Base-by-base conservation (phyloP, 2,113 vertebrate species). In the Neolamprologus toae region DNA sequence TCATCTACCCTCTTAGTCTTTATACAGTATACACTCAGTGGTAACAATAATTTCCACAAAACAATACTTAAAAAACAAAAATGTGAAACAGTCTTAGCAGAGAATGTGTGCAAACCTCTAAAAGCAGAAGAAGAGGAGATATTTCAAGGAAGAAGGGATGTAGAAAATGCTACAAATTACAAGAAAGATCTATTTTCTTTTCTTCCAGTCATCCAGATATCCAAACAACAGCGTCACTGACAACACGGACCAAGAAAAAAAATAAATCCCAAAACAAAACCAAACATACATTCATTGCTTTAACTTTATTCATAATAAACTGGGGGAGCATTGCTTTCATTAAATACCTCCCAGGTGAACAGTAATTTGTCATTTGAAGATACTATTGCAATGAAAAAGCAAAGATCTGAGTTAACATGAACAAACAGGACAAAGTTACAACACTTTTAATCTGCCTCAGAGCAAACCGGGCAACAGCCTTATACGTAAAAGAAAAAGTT, bases 401-500 rank as follows among this genome's bases (percentile, higher is more conserved):
- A 81, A 8, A 33, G 14, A 59, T 42, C 42, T 0, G 5, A 76
- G 13, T 28, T 4, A 9, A 57, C 92, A 94, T 93, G 93, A 95
- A 94, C 90, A 88, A 86, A 89, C 84, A 81, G 33, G 19, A 84
- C 54, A 47, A 93, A 93, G 92, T 93, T 94, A 92, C 92, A 81
- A 88, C 53, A 87, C 53, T 86, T 81, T 19, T 80, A 86, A 88
- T 76, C 28, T 31, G 17, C 7, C 68, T 81, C 13, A 40, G 4
- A 51, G 37, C n/a, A 73, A 73, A 73, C 21, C 63, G 0, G 9
- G 9, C 33, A 19, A 80, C 68, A 19, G 73, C 57, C n/a, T 66
- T 59, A 37, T 14, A 59, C 1, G 16, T 66, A 81, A 81, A 54
- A 19, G 8, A 40, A 45, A 6, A 59, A 2, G n/a, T 71, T 71